phyloP scores from a whole-genome alignment of 2,797 vertebrate species.

The Sebastes nivosus region DNA sequence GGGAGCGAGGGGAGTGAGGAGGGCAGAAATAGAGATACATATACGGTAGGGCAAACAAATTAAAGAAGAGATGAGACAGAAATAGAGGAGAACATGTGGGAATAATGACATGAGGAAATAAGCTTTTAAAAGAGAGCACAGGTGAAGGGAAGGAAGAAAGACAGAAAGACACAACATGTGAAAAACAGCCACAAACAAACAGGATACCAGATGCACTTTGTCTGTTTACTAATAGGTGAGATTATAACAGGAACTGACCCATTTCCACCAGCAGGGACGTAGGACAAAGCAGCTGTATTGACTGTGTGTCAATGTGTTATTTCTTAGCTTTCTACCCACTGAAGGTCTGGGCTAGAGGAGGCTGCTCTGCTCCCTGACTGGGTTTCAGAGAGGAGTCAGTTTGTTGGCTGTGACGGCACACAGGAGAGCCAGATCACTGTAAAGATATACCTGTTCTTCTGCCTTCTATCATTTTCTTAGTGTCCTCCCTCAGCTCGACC shows the following conservation, averaged over 20 bases:
- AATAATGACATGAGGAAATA: not conserved
- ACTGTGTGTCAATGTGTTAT: not conserved
- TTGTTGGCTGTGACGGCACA: not conserved
- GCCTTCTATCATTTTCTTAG: not conserved
- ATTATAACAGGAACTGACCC: constrained; percentile 25
- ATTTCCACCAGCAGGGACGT: not conserved
- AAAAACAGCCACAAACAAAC: constrained; percentile 38
- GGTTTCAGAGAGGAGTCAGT: not conserved
- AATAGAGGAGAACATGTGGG: not conserved
- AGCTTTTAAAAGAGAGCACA: not conserved
- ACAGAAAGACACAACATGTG: not conserved
- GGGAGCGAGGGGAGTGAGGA: not conserved
- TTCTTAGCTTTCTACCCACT: not conserved
- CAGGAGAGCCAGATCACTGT: not conserved
- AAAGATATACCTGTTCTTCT: not conserved
- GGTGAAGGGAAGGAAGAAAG: constrained; percentile 42
- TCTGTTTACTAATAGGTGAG: constrained; percentile 10
- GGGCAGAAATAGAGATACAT: not conserved
- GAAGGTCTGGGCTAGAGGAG: not conserved
- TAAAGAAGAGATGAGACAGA: not conserved
- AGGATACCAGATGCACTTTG: constrained; percentile 13
- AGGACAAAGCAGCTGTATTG: not conserved
- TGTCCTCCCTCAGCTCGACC: not conserved
- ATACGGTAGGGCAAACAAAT: not conserved
- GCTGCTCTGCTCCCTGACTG: not conserved